These are phyloP conservation scores for Garrulus glandarius DNA, from an alignment of 2,797 vertebrate genomes.

Conservation along the genomic window DNA sequence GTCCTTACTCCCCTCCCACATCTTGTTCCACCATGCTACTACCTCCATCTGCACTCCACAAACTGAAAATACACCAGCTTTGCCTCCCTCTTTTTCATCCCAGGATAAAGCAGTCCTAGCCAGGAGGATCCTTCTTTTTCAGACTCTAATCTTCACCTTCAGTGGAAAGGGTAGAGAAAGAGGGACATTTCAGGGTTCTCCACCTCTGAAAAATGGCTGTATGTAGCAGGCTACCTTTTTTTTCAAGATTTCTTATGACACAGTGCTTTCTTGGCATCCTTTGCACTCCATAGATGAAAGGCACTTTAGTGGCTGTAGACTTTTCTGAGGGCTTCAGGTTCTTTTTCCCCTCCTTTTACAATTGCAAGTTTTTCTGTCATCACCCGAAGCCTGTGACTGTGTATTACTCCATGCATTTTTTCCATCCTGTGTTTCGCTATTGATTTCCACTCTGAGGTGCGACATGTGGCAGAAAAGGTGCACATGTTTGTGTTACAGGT, in stretches of 20 bases:
- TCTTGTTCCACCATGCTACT: not conserved
- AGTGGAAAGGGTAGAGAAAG: not conserved
- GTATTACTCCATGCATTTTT: not conserved
- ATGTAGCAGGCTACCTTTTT: not conserved
- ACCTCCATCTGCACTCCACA: not conserved
- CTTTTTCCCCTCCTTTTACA: not conserved
- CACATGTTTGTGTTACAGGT: not conserved
- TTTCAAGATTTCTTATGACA: not conserved
- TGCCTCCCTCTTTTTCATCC: not conserved
- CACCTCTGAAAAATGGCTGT: not conserved
- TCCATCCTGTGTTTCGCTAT: not conserved
- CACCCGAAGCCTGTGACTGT: not conserved
- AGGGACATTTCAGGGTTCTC: not conserved
- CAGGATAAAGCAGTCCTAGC: not conserved
- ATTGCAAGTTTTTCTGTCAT: not conserved
- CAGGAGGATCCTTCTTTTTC: not conserved
- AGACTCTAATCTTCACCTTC: not conserved
- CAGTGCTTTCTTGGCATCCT: not conserved
- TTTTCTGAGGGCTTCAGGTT: not conserved
- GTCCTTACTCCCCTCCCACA: not conserved
- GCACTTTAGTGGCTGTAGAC: not conserved
- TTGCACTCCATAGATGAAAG: not conserved
- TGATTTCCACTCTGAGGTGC: not conserved
- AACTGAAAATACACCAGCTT: not conserved
- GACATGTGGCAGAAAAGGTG: not conserved